These are phyloP conservation scores for Aphaenogaster rudis DNA, from an alignment of 1,140 invertebrate species.

Conservation along the genomic window DNA sequence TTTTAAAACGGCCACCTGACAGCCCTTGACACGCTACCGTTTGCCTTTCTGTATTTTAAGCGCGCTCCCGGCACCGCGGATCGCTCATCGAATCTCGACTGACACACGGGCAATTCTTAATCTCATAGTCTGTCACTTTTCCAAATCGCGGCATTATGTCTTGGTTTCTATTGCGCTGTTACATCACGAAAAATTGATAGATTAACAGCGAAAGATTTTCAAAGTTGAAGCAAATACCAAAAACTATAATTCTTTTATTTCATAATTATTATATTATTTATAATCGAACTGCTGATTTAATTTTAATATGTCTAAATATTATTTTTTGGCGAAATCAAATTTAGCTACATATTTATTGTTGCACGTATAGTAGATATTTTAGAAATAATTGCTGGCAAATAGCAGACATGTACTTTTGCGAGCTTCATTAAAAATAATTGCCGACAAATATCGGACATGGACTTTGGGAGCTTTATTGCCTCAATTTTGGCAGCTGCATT, in stretches of 20 bases:
- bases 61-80: constrained; percentile 58
- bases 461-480: background rate
- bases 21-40: constrained; percentile 78
- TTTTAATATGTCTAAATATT: background rate
- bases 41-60: constrained; percentile 81
- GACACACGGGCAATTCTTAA: constrained; percentile 17
- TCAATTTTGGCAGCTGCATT: constrained; percentile 58
- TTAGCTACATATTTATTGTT: constrained; percentile 1
- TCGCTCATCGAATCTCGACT: constrained; percentile 36
- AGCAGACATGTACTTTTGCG: constrained; percentile 5
- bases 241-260: background rate
- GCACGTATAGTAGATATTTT: background rate
- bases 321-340: background rate
- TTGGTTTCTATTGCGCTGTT: background rate
- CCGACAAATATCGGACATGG: background rate
- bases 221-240: background rate
- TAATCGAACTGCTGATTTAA: background rate
- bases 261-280: background rate
- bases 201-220: background rate
- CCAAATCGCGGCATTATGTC: background rate
- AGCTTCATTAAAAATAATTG: background rate
- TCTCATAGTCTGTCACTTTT: constrained; percentile 1
- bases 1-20: constrained; percentile 84
- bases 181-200: background rate
- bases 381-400: constrained; percentile 8